phyloP scores from a whole-genome alignment of 1,140 invertebrate species.

The Tetramorium alpestre region DNA sequence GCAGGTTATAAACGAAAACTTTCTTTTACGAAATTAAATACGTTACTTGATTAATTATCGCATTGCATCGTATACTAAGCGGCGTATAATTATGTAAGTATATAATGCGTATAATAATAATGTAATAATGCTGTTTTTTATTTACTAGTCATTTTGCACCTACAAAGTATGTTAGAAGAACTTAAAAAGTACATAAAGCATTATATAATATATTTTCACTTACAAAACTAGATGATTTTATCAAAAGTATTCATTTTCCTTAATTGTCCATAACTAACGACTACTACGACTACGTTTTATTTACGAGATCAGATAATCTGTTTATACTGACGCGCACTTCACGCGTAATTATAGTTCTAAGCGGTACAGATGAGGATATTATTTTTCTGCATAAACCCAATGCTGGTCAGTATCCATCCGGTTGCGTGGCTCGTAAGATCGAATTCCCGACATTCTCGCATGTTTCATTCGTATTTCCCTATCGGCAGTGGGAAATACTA shows the following conservation, averaged over 20 bases:
- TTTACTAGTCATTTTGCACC: background rate
- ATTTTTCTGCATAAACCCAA: slow-evolving; percentile 31
- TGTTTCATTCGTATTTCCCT: background rate
- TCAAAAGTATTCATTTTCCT: background rate
- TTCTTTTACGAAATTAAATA: slow-evolving; percentile 19
- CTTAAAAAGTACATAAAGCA: background rate
- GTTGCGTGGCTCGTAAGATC: background rate
- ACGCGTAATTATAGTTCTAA: background rate
- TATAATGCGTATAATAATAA: too few relatives aligned
- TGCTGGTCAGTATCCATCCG: background rate
- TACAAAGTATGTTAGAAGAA: background rate
- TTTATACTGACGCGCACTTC: background rate
- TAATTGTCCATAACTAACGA: background rate
- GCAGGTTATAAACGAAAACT: slow-evolving; percentile 37
- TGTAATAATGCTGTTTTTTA: background rate
- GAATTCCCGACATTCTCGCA: slow-evolving; percentile 1
- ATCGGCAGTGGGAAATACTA: background rate
- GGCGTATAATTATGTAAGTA: background rate
- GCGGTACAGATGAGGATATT: slow-evolving; percentile 31
- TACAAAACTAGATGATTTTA: background rate
- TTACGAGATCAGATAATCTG: slow-evolving; percentile 27
- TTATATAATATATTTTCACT: background rate
- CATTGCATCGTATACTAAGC: background rate
- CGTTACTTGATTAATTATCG: slow-evolving; percentile 1
- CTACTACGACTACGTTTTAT: background rate